Percentiles rank a stretch among this genome's conserved stretches.
phyloP scores from a whole-genome alignment of 2,888 invertebrate genomes.

The Buathra laborator region DNA sequence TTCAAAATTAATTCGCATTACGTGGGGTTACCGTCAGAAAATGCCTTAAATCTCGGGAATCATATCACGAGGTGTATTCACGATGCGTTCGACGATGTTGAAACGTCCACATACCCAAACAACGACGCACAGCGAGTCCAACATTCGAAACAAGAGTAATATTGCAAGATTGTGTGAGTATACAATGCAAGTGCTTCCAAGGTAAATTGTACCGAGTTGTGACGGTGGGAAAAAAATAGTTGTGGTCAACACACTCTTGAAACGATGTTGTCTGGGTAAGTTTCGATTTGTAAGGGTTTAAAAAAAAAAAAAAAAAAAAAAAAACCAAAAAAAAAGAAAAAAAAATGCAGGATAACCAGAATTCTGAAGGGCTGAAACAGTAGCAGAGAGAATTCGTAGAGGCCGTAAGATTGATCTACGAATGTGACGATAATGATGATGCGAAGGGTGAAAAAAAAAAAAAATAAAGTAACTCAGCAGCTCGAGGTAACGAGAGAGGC shows the following conservation, averaged over 20 bases:
- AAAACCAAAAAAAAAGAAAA: no score
- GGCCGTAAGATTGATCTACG: conserved; percentile 6
- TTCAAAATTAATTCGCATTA: background rate
- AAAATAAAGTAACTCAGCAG: conserved; percentile 28
- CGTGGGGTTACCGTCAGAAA: background rate
- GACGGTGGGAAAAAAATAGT: background rate
- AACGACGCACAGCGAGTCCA: conserved; percentile 15
- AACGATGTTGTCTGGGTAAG: conserved; percentile 7
- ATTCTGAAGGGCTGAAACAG: background rate
- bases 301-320: no score
- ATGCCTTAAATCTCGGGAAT: conserved; percentile 24
- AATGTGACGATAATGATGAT: background rate
- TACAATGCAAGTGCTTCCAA: conserved; percentile 7
- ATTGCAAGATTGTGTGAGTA: conserved; percentile 21
- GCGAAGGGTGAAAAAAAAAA: background rate
- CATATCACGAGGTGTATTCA: background rate
- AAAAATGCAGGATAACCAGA: background rate
- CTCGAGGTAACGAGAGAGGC: conserved; percentile 34
- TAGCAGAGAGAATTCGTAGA: conserved; percentile 3
- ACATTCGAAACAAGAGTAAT: conserved; percentile 21
- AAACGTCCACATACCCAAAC: conserved; percentile 71
- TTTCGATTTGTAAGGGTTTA: background rate
- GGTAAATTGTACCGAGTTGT: background rate
- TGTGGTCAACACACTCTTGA: background rate
- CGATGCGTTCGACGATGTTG: conserved; percentile 37